Evolutionary conservation across 2,797 vertebrate genomes (phyloP), one percentile per base, ranked within the genome.

Genomic region (Fistularia tabacaria): DNA sequence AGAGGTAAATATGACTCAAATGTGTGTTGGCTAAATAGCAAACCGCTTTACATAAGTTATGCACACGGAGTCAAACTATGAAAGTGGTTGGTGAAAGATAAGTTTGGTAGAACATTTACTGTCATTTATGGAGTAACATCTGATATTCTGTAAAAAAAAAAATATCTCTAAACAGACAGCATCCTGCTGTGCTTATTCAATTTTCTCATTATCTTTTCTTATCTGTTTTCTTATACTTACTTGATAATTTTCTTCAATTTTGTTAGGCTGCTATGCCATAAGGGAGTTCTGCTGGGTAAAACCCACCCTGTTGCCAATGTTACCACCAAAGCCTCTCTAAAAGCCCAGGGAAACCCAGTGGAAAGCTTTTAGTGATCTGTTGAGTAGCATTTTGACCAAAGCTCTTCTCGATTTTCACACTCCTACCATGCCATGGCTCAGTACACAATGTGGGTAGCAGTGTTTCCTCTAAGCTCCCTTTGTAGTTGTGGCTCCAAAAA

Each of bases 301-400:
- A 11, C 44, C 25, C 74, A 51, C 64, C 48, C 46, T 49, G 41
- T 47, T 49, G 56, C 54, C 81, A 70, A 67, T 64, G 67, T 74
- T 74, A 73, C 82, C 72, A 71, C 68, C 77, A 80, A 86, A 89
- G 80, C 81, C 72, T 64, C 46, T 81, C 79, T 85, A 85, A 86
- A 85, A 84, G 80, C 84, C 76, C 67, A 66, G 63, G 61, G 75
- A 87, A 81, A 70, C 67, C 76, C 66, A 73, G 77, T 79, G 76
- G 76, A 85, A 88, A 86, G 85, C 90, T 90, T 89, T 90, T 89
- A 90, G 88, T 83, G 85, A 88, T 85, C 79, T 84, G 79, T 83
- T 84, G 82, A 82, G 79, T 90, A 89, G 88, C 90, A 91, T 89
- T 88, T 88, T 89, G 82, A 83, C 76, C 85, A 87, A 90, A 90